Conservation (phyloP, 2,888 invertebrate genomes). For the Nephrotoma appendiculata region DNA sequence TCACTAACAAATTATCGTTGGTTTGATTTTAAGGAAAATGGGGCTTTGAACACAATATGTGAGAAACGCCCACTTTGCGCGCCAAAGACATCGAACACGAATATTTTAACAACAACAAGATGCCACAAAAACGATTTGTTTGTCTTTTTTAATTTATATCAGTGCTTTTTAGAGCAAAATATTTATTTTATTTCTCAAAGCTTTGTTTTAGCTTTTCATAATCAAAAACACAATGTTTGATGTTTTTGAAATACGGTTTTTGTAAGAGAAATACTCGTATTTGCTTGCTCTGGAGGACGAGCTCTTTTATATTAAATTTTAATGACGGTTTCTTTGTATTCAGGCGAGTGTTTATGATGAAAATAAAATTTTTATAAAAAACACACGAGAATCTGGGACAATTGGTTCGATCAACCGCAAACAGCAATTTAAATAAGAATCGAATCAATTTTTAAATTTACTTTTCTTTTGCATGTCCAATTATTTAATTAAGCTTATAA, state of each 20-base stretch:
- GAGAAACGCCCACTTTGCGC: not conserved
- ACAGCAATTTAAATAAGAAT: too few relatives aligned
- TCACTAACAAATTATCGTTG: not conserved
- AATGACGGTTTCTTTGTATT: too few relatives aligned
- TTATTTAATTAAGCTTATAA: too few relatives aligned
- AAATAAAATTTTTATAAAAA: too few relatives aligned
- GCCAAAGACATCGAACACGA: not conserved
- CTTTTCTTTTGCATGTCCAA: too few relatives aligned
- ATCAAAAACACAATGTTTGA: not conserved
- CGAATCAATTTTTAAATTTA: too few relatives aligned
- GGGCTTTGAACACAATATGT: not conserved
- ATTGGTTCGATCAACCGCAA: too few relatives aligned
- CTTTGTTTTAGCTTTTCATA: not conserved
- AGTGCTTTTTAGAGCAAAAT: not conserved
- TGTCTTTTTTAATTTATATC: not conserved
- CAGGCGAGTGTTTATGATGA: too few relatives aligned
- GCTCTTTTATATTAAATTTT: too few relatives aligned
- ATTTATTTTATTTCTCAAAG: not conserved
- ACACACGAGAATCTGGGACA: too few relatives aligned
- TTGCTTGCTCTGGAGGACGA: too few relatives aligned
- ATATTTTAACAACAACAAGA: too few relatives aligned
- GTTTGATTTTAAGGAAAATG: not conserved
- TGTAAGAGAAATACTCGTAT: not conserved
- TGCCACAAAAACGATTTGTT: not conserved
- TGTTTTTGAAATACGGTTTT: not conserved